Evolutionary conservation across 1,140 invertebrate genomes (phyloP), one percentile per base, ranked within the genome.

Genomic region (Phortica variegata): DNA sequence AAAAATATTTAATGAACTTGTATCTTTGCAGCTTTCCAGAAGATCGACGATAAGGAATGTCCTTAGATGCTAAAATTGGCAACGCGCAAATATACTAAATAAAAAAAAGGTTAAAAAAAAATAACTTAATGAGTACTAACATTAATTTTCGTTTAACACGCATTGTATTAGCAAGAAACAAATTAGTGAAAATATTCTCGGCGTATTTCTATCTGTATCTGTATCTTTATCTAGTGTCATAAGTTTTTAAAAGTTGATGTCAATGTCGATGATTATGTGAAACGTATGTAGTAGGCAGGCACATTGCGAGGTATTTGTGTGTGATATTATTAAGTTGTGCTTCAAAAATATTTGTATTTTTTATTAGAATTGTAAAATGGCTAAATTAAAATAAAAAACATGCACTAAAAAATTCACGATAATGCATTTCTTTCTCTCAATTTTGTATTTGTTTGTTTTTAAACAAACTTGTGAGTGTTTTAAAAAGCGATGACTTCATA

Each of bases 321-420:
- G 68, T 71, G 68, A 71, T 71, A 71, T 71, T 71, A 66, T 72
- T 71, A 68, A 71, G 68, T 56, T 71, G 60, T 71, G 56, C 63
- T 71, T 54, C 58, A 56, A 52, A 53, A 68, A 9, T 18, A 39
- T 18, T 18, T 18, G 18, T 7, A 26, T 10, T 26, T 5, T 26
- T 6, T 26, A 26, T 26, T 5, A 6, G 5, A 6, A 26, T 26
- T 26, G 23, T 26, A 26, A 26, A 26, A 26, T 26, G 5, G 10
- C 5, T 26, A 6, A 26, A 26, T 26, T 26, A 26, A 26, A 26
- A 26, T 5, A 26, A 26, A 26, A 26, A 26, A 26, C 10, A 26
- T 26, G 23, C 23, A 26, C 10, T 26, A 26, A 26, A 26, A 26
- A 26, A 6, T 5, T 26, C 10, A 6, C 10, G 23, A 26, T 5